Conservation (phyloP, 2,797 vertebrate species). For the Cuculus canorus region DNA sequence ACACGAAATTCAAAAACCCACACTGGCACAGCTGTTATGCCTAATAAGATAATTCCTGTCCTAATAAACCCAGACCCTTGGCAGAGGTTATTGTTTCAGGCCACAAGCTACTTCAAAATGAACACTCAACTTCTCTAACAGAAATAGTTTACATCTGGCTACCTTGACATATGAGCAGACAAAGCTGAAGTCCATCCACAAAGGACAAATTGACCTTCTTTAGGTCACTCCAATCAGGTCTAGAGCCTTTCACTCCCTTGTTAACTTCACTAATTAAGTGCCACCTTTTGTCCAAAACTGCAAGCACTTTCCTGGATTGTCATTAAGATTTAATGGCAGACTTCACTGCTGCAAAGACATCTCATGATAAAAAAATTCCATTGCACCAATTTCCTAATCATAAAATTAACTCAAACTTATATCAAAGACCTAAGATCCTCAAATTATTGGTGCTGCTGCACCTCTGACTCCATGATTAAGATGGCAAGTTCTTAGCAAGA, state of each 20-base stretch:
- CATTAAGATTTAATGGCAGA: slow-evolving; percentile 6
- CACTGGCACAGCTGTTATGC: not conserved
- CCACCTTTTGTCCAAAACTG: slow-evolving; percentile 13
- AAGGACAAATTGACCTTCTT: not conserved
- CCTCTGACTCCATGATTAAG: not conserved
- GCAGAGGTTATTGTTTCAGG: not conserved
- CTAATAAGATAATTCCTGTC: not conserved
- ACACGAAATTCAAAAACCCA: not conserved
- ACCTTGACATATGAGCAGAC: not conserved
- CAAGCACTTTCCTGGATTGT: not conserved
- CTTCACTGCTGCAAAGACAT: not conserved
- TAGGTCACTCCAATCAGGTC: not conserved
- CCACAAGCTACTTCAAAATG: not conserved
- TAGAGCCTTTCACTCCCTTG: not conserved
- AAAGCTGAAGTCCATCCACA: not conserved
- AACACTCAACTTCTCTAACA: not conserved
- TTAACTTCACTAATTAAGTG: not conserved
- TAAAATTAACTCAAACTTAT: slow-evolving; percentile 1
- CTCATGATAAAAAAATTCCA: not conserved
- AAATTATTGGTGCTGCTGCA: not conserved
- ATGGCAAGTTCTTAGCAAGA: not conserved
- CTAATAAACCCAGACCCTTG: not conserved
- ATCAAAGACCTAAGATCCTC: not conserved
- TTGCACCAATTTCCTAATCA: slow-evolving; percentile 9
- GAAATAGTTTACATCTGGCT: not conserved